Percentiles rank a stretch among this genome's conserved stretches.
These are phyloP conservation scores for Chironomus tepperi DNA, from an alignment of 1,140 invertebrate species.

Conservation along the genomic window DNA sequence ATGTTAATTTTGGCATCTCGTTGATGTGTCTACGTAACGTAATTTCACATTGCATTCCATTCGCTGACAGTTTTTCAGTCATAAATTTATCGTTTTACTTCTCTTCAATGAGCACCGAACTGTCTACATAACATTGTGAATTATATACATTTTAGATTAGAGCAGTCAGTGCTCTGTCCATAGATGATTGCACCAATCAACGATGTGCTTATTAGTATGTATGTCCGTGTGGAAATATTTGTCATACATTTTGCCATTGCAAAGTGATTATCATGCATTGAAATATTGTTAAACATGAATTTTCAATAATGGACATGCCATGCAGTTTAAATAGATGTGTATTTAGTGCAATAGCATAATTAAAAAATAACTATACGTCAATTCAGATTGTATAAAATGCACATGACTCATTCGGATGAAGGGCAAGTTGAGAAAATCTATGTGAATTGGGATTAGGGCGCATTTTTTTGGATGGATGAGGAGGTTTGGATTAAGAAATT, in stretches of 20 bases:
- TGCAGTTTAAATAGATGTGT: too few species aligned
- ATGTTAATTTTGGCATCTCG: conserved; percentile 10
- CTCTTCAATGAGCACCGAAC: too few species aligned
- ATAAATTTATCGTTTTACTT: neutral
- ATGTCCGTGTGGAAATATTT: neutral
- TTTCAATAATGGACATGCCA: neutral
- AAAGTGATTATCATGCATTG: neutral
- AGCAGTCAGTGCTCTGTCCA: neutral
- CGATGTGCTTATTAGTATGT: neutral
- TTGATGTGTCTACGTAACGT: neutral
- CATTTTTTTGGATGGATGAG: too few species aligned
- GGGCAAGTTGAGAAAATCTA: too few species aligned
- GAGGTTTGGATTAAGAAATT: too few species aligned
- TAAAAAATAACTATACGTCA: neutral
- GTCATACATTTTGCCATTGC: neutral
- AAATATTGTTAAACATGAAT: neutral
- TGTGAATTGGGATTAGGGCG: too few species aligned
- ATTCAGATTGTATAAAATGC: neutral
- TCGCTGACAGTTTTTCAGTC: neutral
- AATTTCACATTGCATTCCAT: neutral
- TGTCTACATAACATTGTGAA: too few species aligned
- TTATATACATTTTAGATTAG: too few species aligned
- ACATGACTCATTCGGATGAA: neutral
- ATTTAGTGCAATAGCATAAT: neutral
- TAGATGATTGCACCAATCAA: neutral